Evolutionary conservation across 2,888 invertebrate genomes (phyloP).

Genomic region (Philopedon plagiatum): DNA sequence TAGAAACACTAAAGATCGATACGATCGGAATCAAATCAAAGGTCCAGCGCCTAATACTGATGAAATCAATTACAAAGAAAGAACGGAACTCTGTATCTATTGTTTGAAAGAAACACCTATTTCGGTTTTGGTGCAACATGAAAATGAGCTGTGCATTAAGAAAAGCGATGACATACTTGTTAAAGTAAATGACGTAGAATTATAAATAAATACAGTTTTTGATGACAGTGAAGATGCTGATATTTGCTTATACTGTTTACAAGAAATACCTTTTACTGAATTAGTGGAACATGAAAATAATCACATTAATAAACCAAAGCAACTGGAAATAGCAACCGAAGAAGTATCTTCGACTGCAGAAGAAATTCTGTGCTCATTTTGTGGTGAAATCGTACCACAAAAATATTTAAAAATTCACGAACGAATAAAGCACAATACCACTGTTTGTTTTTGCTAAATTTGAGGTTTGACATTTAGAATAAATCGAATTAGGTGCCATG

Average conservation of each 20-base stretch:
- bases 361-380: background rate
- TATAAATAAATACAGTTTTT: background rate
- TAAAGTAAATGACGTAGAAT: background rate
- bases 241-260: background rate
- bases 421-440: background rate
- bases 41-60: background rate
- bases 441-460: conserved; percentile 21
- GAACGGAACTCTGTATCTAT: background rate
- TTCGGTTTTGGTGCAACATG: background rate
- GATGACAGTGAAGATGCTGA: background rate
- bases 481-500: conserved; percentile 51
- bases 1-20: background rate
- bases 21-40: background rate
- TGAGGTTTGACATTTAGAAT: conserved; percentile 24
- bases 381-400: background rate
- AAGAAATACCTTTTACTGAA: background rate
- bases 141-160: background rate
- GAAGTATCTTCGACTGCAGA: background rate
- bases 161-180: background rate
- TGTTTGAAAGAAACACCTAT: background rate
- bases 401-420: background rate
- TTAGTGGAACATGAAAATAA: background rate
- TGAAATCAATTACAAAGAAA: background rate
- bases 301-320: background rate
- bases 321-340: background rate